Base-by-base conservation (phyloP, 2,797 vertebrate genomes). In the Bucorvus abyssinicus region DNA sequence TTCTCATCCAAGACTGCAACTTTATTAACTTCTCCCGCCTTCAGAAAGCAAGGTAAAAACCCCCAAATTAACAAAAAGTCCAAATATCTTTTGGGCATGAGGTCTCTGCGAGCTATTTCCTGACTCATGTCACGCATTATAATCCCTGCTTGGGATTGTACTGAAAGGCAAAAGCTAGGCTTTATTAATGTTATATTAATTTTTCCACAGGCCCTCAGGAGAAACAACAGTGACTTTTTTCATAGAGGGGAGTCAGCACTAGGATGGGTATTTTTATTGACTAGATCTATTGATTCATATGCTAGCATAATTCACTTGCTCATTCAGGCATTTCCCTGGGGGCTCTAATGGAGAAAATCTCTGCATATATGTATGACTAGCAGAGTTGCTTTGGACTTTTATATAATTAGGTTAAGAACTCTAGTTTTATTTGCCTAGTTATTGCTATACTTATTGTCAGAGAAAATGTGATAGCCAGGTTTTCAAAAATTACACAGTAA, bases 131-230 rank as follows among this genome's bases (percentile, higher is more conserved):
- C 34, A 71, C 2, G 7, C 38, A 27, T 47, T 65, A 55, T 45
- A 80, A 61, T 13, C 17, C 10, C 32, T 85, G 40, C 21, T 83
- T 75, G 73, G 38, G 50, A 70, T 14, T 42, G 24, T 14, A 61
- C 27, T 53, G 65, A 91, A 92, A 84, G 22, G 27, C 56, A 89
- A 89, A 89, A 42, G 3, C 22, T 16, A 52, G 55, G 50, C n/a
- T 94, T 82, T 84, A 44, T 30, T 88, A 78, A 57, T 52, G 34
- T n/a, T 68, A 26, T 70, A 92, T 87, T 91, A 84, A 67, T 90
- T 91, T 96, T 95, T 93, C 91, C 70, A 93, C 30, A 84, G 69
- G 69, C 74, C 85, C 55, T 69, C 47, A 49, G 93, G 92, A 90
- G 50, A 95, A 92, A 84, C 5, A 47, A 5, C 40, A 83, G n/a